These are phyloP conservation scores for Caradrina kadenii DNA, from an alignment of 2,888 invertebrate genomes.

Conservation along the genomic window DNA sequence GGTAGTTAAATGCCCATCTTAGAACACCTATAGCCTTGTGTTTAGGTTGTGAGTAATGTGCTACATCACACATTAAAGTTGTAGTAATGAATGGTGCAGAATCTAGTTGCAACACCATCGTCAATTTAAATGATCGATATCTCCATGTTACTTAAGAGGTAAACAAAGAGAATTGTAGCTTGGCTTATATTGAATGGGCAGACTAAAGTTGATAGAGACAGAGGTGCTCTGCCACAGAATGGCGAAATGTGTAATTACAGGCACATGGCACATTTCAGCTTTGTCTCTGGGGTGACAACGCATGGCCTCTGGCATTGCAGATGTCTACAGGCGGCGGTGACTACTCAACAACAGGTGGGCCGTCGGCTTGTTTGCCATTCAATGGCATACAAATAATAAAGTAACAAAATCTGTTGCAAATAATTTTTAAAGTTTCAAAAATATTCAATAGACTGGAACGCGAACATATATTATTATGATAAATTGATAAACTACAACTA, in stretches of 20 bases:
- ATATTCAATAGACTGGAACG: not conserved
- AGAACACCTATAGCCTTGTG: conserved; percentile 50
- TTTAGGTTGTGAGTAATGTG: conserved; percentile 34
- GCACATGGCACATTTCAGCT: too few species aligned
- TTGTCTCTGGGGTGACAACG: too few species aligned
- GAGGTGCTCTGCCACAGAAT: not conserved
- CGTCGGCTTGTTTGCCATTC: too few species aligned
- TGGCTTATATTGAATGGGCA: not conserved
- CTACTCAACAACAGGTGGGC: too few species aligned
- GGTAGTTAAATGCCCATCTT: conserved; percentile 57
- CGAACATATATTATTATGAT: not conserved
- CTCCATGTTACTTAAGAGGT: not conserved
- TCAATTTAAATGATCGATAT: not conserved
- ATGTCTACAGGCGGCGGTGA: too few species aligned
- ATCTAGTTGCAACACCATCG: not conserved
- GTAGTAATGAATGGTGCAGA: conserved; percentile 16
- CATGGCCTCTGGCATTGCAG: too few species aligned
- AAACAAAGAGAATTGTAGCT: not conserved
- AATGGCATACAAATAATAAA: not conserved
- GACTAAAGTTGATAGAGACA: not conserved
- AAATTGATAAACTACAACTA: too few species aligned
- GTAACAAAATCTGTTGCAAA: not conserved
- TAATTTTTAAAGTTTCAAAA: not conserved
- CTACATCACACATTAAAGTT: conserved; percentile 25
- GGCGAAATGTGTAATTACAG: too few species aligned